Conservation (phyloP, 2,888 invertebrate species). For the Nudaria mundana region DNA sequence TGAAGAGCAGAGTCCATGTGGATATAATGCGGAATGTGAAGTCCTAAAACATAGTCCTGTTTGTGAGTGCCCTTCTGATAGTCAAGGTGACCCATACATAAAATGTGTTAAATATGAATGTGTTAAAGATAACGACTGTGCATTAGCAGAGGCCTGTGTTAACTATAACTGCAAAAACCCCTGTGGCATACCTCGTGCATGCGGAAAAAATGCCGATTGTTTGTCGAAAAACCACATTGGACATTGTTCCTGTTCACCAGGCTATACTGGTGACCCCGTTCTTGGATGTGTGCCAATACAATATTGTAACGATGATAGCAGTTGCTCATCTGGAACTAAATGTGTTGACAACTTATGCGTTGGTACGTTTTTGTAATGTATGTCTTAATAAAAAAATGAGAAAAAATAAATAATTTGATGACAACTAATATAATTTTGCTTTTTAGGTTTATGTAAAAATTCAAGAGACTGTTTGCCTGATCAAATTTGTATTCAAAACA, state of each 20-base stretch:
- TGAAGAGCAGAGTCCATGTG: constrained; percentile 84
- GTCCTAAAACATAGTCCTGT: constrained; percentile 85
- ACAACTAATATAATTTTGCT: constrained; percentile 37
- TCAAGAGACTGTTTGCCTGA: constrained; percentile 92
- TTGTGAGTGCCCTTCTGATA: constrained; percentile 88
- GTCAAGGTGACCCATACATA: constrained; percentile 87
- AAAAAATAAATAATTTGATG: not conserved
- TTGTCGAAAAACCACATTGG: constrained; percentile 89
- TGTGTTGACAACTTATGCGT: constrained; percentile 92
- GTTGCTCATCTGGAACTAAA: constrained; percentile 91
- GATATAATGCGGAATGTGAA: constrained; percentile 87
- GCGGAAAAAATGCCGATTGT: constrained; percentile 91
- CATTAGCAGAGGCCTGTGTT: constrained; percentile 86
- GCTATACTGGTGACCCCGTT: constrained; percentile 92
- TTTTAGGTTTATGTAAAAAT: constrained; percentile 87
- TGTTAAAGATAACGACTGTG: constrained; percentile 88
- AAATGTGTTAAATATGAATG: constrained; percentile 90
- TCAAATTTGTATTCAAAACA: constrained; percentile 91
- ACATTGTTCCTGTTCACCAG: constrained; percentile 90
- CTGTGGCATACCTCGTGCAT: constrained; percentile 89
- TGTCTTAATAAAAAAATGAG: not conserved
- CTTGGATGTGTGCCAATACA: constrained; percentile 92
- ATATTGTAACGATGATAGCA: constrained; percentile 89
- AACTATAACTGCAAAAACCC: constrained; percentile 91
- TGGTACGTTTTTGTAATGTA: constrained; percentile 64